Evolutionary conservation across 2,888 invertebrate genomes (phyloP).

Genomic region (Cryptophagus acutangulus): DNA sequence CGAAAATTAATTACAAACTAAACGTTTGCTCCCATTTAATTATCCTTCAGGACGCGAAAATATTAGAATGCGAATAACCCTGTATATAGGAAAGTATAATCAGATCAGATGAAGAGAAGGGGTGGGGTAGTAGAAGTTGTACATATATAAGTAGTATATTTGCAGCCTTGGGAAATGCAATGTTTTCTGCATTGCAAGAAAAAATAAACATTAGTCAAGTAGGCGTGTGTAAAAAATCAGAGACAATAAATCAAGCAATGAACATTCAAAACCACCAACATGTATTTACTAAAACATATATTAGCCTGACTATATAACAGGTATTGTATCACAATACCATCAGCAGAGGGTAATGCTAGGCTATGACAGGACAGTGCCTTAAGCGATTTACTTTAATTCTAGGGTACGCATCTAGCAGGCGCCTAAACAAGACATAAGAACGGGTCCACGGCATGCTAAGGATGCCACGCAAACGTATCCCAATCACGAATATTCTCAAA

Average conservation of each 20-base stretch:
- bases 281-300: constrained; percentile 41
- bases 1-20: neutral
- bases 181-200: too few species aligned
- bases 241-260: constrained; percentile 29
- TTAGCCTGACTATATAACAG: constrained; percentile 23
- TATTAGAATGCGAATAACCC: too few species aligned
- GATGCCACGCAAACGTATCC: constrained; percentile 28
- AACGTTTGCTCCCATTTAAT: too few species aligned
- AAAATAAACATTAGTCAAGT: constrained; percentile 23
- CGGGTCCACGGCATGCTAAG: constrained; percentile 30
- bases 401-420: constrained; percentile 40
- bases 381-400: constrained; percentile 38
- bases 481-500: constrained; percentile 4
- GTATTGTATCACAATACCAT: constrained; percentile 30
- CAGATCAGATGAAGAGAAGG: too few species aligned
- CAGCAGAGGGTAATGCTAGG: constrained; percentile 37
- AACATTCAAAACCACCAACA: constrained; percentile 36
- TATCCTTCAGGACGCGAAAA: too few species aligned
- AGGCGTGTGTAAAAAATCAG: constrained; percentile 27
- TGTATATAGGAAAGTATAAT: too few species aligned
- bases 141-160: too few species aligned
- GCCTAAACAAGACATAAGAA: constrained; percentile 45
- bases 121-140: too few species aligned
- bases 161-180: too few species aligned
- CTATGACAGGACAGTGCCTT: constrained; percentile 41